Evolutionary conservation across 2,797 vertebrate species (phyloP), one percentile per base, ranked within the genome.

Genomic region (Cyprinodon diabolis): DNA sequence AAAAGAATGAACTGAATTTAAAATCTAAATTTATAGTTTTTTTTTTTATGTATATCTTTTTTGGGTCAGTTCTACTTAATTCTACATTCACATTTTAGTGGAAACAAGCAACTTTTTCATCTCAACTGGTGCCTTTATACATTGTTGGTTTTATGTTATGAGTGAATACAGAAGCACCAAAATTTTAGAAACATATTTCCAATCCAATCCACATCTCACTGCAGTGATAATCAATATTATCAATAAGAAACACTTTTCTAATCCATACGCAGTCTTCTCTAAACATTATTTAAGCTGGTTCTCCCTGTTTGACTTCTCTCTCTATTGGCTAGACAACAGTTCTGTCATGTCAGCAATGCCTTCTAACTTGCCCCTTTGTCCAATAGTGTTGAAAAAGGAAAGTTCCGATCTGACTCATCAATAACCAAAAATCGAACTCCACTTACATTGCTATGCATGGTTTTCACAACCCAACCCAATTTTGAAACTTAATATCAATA

Each of bases 1-100:
- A 45, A 35, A 10, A 82, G 70, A 45, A 71, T 69, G 71, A 37
- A 37, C 35, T 60, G 67, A 69, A 82, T 68, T 75, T 51, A 66
- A 10, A 51, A 35, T 68, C 48, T 40, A 69, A 58, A 23, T 9
- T 75, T 63, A 21, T 37, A 43, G 4, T n/a, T 60, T 75, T 68
- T 77, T 68, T 69, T 1, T 67, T 3, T 70, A n/a, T 69, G 23
- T 37, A 43, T 60, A 19, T 60, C 4, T 35, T 21, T 21, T 21
- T 55, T 68, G 65, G 48, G 51, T 67, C 10, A 56, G 56, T 30
- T 19, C 19, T 67, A 40, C 51, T 81, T 69, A 55, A 43, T 52
- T 73, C 25, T 3, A 60, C 30, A 37, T 37, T 35, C 35, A 37
- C 15, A 40, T 40, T 15, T 21, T 2, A 37, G 19, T 9, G 13